A percentile compares a stretch with the other conserved stretches of the same genome.
Evolutionary conservation across 2,797 vertebrate genomes (phyloP).

Genomic region (Zenarchopterus dispar): DNA sequence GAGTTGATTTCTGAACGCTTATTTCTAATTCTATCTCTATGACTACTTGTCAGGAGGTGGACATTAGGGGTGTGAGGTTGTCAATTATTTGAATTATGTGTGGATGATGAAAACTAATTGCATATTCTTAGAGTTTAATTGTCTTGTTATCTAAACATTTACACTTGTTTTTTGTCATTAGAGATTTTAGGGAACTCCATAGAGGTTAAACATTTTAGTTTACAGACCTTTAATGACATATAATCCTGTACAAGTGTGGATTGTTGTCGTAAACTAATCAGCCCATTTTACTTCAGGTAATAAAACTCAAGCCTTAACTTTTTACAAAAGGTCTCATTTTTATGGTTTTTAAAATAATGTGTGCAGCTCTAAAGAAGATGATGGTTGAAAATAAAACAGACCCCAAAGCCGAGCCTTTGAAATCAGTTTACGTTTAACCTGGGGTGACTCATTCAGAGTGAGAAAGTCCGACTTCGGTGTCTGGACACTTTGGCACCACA

Average conservation of each 20-base stretch:
- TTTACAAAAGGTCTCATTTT: conserved; percentile 13
- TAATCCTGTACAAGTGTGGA: not conserved
- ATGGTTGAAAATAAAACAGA: conserved; percentile 20
- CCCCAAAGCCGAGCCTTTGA: conserved; percentile 45
- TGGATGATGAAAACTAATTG: too few species aligned
- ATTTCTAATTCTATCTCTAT: not conserved
- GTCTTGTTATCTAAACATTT: too few species aligned
- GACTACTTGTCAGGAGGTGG: not conserved
- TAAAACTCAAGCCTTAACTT: not conserved
- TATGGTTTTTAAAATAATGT: conserved; percentile 31
- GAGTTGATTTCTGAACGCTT: not conserved
- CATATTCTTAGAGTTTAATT: too few species aligned
- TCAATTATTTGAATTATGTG: too few species aligned
- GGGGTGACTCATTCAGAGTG: conserved; percentile 21
- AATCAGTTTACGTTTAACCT: conserved; percentile 30
- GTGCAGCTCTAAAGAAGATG: conserved; percentile 40
- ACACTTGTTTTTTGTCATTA: too few species aligned
- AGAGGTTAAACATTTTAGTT: too few species aligned
- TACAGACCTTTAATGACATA: too few species aligned
- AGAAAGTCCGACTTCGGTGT: conserved; percentile 29
- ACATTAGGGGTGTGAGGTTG: too few species aligned
- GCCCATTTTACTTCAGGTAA: not conserved
- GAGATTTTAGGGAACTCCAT: too few species aligned
- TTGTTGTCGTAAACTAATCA: not conserved
- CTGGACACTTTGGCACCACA: conserved; percentile 39